Percentiles rank a stretch among this genome's conserved stretches.
These are phyloP conservation scores for Raja brachyura DNA, from an alignment of 2,113 vertebrate genomes.

Conservation along the genomic window DNA sequence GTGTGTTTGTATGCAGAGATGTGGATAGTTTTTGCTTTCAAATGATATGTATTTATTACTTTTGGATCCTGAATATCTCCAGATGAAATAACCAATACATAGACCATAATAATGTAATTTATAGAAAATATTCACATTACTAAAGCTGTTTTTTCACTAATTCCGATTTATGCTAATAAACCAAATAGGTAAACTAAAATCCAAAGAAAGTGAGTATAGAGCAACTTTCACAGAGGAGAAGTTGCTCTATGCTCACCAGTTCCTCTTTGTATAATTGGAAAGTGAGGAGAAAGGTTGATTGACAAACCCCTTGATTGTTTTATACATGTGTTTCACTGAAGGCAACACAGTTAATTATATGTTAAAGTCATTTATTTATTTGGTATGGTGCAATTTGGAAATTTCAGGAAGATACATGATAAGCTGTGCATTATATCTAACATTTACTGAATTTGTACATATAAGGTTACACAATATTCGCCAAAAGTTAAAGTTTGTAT, in stretches of 20 bases:
- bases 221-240: no score
- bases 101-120: background rate
- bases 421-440: background rate
- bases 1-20: background rate
- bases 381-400: background rate
- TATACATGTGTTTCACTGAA: background rate
- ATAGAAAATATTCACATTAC: background rate
- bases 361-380: background rate
- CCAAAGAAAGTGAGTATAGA: background rate
- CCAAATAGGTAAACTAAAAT: background rate
- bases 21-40: background rate
- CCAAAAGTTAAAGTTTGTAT: background rate
- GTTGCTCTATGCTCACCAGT: background rate
- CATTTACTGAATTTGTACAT: background rate
- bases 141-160: background rate
- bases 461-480: background rate
- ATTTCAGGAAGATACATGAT: background rate
- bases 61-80: background rate
- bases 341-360: background rate
- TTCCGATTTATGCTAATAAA: background rate
- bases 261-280: background rate
- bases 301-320: background rate
- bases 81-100: background rate
- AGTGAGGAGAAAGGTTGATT: background rate
- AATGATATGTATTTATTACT: background rate